A percentile compares a stretch with the other conserved stretches of the same genome.
These are phyloP conservation scores for Ectemnius lituratus DNA, from an alignment of 2,888 invertebrate species.

Conservation along the genomic window DNA sequence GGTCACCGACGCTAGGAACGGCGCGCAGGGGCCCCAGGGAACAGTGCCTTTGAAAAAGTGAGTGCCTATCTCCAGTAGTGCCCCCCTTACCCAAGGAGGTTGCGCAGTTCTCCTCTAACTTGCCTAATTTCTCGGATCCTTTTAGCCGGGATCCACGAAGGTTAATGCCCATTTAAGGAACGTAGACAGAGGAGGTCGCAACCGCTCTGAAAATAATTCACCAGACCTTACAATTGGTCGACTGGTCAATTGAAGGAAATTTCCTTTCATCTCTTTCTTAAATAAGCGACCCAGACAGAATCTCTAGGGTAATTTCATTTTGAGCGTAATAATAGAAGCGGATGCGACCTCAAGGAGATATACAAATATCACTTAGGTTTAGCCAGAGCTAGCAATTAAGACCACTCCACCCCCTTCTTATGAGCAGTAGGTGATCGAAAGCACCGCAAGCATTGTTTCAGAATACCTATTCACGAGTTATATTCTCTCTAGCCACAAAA, in stretches of 20 bases:
- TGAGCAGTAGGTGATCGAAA: conserved; percentile 71
- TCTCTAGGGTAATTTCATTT: background rate
- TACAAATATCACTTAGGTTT: conserved; percentile 63
- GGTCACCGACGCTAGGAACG: conserved; percentile 95
- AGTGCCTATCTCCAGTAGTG: conserved; percentile 79
- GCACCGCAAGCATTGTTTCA: conserved; percentile 69
- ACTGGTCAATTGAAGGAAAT: background rate
- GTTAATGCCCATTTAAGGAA: conserved; percentile 41
- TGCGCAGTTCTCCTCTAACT: conserved; percentile 29
- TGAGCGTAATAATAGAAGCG: conserved; percentile 35
- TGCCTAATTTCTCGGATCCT: conserved; percentile 35
- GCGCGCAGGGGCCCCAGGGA: conserved; percentile 86
- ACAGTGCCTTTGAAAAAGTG: conserved; percentile 99
- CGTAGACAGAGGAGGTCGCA: conserved; percentile 61
- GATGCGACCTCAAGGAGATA: conserved; percentile 63
- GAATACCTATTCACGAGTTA: conserved; percentile 67
- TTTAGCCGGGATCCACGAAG: conserved; percentile 38
- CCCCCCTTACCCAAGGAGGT: conserved; percentile 31
- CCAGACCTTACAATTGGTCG: background rate
- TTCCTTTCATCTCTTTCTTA: background rate
- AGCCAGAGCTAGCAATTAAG: conserved; percentile 68
- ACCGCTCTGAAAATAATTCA: conserved; percentile 43
- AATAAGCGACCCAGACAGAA: background rate
- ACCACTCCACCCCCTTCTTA: conserved; percentile 62
- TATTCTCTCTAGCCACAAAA: conserved; percentile 48